Evolutionary conservation across 92 coral and sea anemone genomes (phyloP), one percentile per base, ranked within the genome.

Genomic region (Ricordea florida): DNA sequence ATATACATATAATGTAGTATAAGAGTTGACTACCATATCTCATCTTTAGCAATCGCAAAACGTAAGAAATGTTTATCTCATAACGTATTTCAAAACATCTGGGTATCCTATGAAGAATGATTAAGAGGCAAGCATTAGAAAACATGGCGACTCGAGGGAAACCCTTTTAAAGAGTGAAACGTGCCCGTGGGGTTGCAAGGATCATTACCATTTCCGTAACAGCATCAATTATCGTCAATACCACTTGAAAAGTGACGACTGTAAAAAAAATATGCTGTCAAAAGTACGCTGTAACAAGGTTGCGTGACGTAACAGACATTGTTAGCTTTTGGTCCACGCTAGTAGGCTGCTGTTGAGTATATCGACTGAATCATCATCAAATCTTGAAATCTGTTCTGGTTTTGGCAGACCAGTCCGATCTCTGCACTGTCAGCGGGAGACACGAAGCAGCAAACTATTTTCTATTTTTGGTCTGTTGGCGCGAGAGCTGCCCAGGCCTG

Each of bases 301-400:
- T 16, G 49, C 25, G 36, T 22, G 47, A 1, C 53, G 40, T 68
- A 11, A 66, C 31, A 11, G 35, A 1, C 2, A 10, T 32, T 62
- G 18, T 42, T 11, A 4, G 10, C 22, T 22, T 21, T n/a, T n/a
- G n/a, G n/a, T n/a, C n/a, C n/a, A 47, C 10, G 7, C 5, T 8
- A 0, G 0, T 65, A 53, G 82, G 72, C 82, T 25, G 40, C 63
- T 8, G 22, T 43, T 18, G n/a, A n/a, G n/a, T n/a, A n/a, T n/a
- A n/a, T n/a, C n/a, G n/a, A n/a, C n/a, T n/a, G n/a, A n/a, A n/a
- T n/a, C n/a, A n/a, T n/a, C n/a, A n/a, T n/a, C n/a, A n/a, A n/a
- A n/a, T n/a, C n/a, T n/a, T n/a, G n/a, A n/a, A n/a, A n/a, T n/a
- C n/a, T n/a, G n/a, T n/a, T n/a, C n/a, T n/a, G n/a, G n/a, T n/a